Evolutionary conservation across 1,140 invertebrate species (phyloP), one percentile per base, ranked within the genome.

Genomic region (Tetragonula clypearis): DNA sequence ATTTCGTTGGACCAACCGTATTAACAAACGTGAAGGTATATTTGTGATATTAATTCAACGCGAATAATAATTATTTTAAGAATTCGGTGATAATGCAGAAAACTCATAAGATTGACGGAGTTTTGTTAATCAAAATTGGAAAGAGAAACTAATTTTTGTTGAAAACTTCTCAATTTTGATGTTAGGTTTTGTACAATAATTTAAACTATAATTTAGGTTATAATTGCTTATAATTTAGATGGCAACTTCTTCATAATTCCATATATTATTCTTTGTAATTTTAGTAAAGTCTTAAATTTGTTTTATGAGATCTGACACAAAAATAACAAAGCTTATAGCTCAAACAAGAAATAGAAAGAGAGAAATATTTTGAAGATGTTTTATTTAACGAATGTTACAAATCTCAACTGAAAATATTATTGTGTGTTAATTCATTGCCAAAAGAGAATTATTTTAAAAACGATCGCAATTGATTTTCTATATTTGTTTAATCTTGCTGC

Each of bases 1-100:
- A 99, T 95, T 99, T 99, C 95, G 97, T 99, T 35, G 99, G 99
- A 5, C 99, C 99, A 1, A 99, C 99, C 6, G 96, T 99, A 84
- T 94, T 99, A 4, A 97, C 98, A n/a, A 96, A 98, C 91, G 99
- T 99, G 2, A 96, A 96, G 95, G 97, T 97, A 93, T 55, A 12
- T 68, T 1, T 12, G 14, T n/a, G 6, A 4, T n/a, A 56, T 71
- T n/a, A 11, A 56, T 2, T 17, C 58, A 55, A 21, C n/a, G 49
- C 17, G 23, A 49, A n/a, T 17, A 14, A 11, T 41, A 1, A 35
- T 49, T 49, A n/a, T 8, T 49, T 49, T 49, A 66, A 8, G n/a
- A n/a, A 6, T 26, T 26, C n/a, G 65, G 14, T 4, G 35, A 49
- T 23, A 8, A 72, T 9, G 23, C 35, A 41, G 14, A 21, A 62